Percentiles rank a stretch among this genome's conserved stretches.
Evolutionary conservation across 2,888 invertebrate species (phyloP).

Genomic region (Meloe dianella): DNA sequence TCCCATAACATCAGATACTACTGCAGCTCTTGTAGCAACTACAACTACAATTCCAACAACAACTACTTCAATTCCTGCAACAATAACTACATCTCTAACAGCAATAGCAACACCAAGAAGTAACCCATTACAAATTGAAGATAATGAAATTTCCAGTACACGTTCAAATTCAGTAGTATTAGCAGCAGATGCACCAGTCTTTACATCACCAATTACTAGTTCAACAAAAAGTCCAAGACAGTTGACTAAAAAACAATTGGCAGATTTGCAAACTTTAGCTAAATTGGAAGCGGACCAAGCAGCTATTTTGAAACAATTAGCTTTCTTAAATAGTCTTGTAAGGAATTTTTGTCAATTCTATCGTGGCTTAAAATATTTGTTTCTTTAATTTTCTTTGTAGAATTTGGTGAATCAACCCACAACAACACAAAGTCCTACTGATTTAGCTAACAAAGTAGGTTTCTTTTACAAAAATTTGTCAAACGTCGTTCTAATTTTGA

Average conservation of each 20-base stretch:
- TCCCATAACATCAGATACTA: slow-evolving; percentile 33
- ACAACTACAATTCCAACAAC: slow-evolving; percentile 25
- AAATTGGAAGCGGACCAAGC: slow-evolving; percentile 56
- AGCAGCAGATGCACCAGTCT: slow-evolving; percentile 15
- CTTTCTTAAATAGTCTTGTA: slow-evolving; percentile 55
- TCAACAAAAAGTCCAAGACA: slow-evolving; percentile 42
- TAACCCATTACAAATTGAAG: slow-evolving; percentile 20
- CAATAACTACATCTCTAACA: slow-evolving; percentile 27
- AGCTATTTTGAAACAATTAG: slow-evolving; percentile 55
- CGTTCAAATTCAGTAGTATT: slow-evolving; percentile 25
- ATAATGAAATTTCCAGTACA: slow-evolving; percentile 12
- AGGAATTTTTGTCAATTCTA: slow-evolving; percentile 17
- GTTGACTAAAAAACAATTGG: slow-evolving; percentile 54
- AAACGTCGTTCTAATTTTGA: slow-evolving; percentile 5
- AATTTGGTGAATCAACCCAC: slow-evolving; percentile 28
- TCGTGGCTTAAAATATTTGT: not conserved
- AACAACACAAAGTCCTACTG: slow-evolving; percentile 32
- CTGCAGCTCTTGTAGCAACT: slow-evolving; percentile 28
- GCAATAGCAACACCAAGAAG: slow-evolving; percentile 32
- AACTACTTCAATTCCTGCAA: slow-evolving; percentile 26
- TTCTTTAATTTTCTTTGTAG: slow-evolving; percentile 25
- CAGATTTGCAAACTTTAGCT: slow-evolving; percentile 53
- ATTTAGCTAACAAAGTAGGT: slow-evolving; percentile 43
- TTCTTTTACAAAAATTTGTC: slow-evolving; percentile 1
- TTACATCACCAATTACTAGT: not conserved